These are phyloP conservation scores for Macrobrachium rosenbergii DNA, from an alignment of 1,140 invertebrate species.

Conservation along the genomic window DNA sequence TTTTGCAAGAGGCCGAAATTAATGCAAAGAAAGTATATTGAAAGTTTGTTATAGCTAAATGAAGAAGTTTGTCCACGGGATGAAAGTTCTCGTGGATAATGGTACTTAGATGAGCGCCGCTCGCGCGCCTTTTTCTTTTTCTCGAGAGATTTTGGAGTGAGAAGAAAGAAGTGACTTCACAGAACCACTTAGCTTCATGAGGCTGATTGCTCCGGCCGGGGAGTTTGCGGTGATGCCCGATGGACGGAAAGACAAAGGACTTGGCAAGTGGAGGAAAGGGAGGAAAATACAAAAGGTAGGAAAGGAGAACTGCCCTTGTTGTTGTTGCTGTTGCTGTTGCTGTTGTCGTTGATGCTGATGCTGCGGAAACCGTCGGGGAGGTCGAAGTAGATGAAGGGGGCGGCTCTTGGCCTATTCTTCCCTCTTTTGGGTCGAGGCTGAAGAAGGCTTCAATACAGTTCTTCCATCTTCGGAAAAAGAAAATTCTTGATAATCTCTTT, in stretches of 20 bases:
- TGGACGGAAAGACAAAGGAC: neutral
- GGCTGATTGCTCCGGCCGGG: constrained; percentile 35
- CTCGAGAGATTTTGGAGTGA: constrained; percentile 38
- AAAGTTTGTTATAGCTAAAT: constrained; percentile 63
- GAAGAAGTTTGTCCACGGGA: constrained; percentile 62
- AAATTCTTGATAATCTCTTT: too few relatives aligned
- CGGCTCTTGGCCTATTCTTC: too few relatives aligned
- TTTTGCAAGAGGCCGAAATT: constrained; percentile 49
- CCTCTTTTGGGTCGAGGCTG: too few relatives aligned
- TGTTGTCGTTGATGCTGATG: too few relatives aligned
- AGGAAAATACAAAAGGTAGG: neutral
- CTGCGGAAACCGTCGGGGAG: too few relatives aligned
- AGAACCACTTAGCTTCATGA: constrained; percentile 53
- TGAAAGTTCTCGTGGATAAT: constrained; percentile 58
- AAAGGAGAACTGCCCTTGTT: neutral
- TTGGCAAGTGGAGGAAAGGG: neutral
- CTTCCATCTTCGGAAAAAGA: too few relatives aligned
- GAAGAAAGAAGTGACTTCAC: constrained; percentile 55
- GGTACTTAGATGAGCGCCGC: constrained; percentile 58
- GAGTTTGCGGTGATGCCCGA: neutral
- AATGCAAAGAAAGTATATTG: constrained; percentile 64
- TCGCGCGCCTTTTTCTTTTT: constrained; percentile 9
- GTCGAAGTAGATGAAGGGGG: too few relatives aligned
- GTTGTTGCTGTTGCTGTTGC: too few relatives aligned
- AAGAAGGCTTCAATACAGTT: too few relatives aligned